Conservation (phyloP, 2,797 vertebrate genomes). For the Podarcis siculus region DNA sequence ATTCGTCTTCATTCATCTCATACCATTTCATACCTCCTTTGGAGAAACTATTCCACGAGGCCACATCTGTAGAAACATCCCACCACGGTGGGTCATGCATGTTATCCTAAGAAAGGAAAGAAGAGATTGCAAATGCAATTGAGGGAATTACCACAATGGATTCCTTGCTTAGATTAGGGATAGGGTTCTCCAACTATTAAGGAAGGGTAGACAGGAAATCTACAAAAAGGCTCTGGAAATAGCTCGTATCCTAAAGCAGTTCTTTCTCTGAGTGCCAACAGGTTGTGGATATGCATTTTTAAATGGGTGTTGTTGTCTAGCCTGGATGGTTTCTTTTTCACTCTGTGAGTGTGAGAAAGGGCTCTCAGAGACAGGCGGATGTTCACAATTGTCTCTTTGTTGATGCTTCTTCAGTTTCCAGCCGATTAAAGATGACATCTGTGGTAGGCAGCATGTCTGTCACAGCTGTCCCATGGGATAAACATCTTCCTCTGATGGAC, state of each 20-base stretch:
- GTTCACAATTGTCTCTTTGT: not conserved
- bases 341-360: not conserved
- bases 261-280: not conserved
- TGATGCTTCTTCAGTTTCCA: not conserved
- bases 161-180: not conserved
- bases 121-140: not conserved
- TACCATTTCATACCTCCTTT: not conserved
- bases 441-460: not conserved
- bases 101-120: not conserved
- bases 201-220: too few relatives aligned
- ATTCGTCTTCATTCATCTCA: too few relatives aligned
- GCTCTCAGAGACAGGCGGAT: too few relatives aligned
- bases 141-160: not conserved
- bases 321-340: not conserved
- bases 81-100: not conserved
- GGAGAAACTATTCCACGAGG: not conserved
- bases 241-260: not conserved
- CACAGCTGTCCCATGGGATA: not conserved
- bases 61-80: not conserved
- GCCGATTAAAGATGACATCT: constrained; percentile 22
- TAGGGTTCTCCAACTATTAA: not conserved
- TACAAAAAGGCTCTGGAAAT: not conserved
- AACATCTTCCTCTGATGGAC: not conserved
- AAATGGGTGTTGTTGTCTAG: not conserved
- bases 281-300: not conserved